A percentile compares a stretch with the other conserved stretches of the same genome.
phyloP scores from a whole-genome alignment of 2,797 vertebrate genomes.

The Anas bahamensis region DNA sequence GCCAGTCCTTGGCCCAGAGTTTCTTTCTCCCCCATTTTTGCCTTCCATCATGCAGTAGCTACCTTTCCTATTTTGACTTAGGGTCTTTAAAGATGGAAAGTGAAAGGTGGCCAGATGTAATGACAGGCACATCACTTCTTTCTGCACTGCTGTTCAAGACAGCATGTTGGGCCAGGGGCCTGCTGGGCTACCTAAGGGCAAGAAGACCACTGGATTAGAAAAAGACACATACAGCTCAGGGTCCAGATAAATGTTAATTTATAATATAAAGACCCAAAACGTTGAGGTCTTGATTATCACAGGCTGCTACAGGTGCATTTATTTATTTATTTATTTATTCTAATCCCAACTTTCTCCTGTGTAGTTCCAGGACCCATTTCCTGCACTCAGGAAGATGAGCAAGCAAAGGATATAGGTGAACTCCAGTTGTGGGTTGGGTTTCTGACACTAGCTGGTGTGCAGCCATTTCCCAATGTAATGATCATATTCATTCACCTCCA shows the following conservation, averaged over 20 bases:
- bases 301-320: background rate
- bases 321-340: background rate
- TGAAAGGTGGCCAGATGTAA: background rate
- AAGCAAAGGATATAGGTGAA: background rate
- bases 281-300: background rate
- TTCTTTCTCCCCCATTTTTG: background rate
- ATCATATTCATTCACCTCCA: background rate
- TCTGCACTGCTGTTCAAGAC: background rate
- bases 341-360: background rate
- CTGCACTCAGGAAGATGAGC: background rate
- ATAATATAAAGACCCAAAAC: background rate
- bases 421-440: background rate
- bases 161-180: accelerated
- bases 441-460: background rate
- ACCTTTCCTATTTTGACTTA: background rate
- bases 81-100: background rate
- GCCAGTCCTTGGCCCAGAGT: background rate
- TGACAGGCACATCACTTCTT: background rate
- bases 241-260: background rate
- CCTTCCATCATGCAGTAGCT: background rate
- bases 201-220: background rate
- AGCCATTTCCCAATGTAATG: background rate
- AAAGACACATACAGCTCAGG: background rate
- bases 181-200: background rate
- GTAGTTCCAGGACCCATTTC: background rate